phyloP scores from a whole-genome alignment of 1,140 invertebrate species.

The Eulimnadia texana region DNA sequence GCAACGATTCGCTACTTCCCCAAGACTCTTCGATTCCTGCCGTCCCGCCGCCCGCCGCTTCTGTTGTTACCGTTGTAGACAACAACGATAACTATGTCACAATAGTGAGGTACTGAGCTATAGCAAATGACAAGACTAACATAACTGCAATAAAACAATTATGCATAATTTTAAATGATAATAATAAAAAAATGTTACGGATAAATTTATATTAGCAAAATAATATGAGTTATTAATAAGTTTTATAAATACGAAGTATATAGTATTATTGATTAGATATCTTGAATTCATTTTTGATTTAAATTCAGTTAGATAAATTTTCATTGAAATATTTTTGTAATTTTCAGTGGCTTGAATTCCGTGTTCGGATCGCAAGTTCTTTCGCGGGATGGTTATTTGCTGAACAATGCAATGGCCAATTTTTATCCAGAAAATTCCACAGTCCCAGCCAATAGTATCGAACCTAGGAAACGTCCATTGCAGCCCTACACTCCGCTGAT shows the following conservation, averaged over 20 bases:
- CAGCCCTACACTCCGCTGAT: constrained; percentile 27
- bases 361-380: constrained; percentile 37
- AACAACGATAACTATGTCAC: constrained; percentile 50
- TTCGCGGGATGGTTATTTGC: constrained; percentile 31
- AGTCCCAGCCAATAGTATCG: constrained; percentile 14
- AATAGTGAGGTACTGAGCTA: constrained; percentile 47
- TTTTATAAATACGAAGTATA: neutral
- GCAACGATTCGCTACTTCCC: neutral
- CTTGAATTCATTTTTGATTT: neutral
- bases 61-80: constrained; percentile 47
- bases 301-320: no score
- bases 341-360: constrained; percentile 34
- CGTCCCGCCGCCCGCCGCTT: constrained; percentile 33
- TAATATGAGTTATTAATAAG: neutral
- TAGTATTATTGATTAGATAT: neutral
- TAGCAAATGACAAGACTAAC: no score
- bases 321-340: constrained; percentile 20
- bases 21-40: neutral
- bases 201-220: neutral
- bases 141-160: neutral
- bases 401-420: constrained; percentile 27
- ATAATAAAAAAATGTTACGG: neutral
- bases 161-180: neutral
- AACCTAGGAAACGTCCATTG: constrained; percentile 18
- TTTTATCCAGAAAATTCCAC: constrained; percentile 8